phyloP scores from a whole-genome alignment of 2,888 invertebrate genomes.

The Zaprionus obscuricornis region DNA sequence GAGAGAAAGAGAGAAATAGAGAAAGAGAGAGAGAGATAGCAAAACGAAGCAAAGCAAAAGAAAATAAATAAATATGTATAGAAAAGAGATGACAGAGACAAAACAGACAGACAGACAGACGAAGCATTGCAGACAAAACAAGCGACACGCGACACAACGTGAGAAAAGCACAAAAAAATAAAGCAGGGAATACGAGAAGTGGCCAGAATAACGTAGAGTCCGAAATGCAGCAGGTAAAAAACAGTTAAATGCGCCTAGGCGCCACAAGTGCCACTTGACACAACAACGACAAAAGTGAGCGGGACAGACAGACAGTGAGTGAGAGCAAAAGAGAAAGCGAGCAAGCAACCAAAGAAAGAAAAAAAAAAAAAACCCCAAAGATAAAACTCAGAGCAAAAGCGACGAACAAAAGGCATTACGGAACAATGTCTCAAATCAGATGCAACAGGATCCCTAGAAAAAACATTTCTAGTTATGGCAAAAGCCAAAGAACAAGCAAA shows the following conservation, averaged over 20 bases:
- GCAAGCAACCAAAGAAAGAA: not conserved
- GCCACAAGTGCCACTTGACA: conserved; percentile 62
- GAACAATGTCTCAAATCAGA: conserved; percentile 39
- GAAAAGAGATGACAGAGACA: no score
- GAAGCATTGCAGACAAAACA: no score
- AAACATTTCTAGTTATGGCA: conserved; percentile 9
- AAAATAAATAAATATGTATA: no score
- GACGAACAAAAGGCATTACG: no score
- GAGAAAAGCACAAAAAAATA: no score
- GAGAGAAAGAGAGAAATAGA: conserved; percentile 17
- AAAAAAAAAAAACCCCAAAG: no score
- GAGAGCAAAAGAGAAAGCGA: not conserved
- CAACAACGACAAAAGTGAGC: conserved; percentile 17
- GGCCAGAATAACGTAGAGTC: conserved; percentile 10
- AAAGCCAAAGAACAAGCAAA: not conserved
- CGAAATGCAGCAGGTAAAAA: no score
- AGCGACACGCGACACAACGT: no score
- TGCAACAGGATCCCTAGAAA: conserved; percentile 45
- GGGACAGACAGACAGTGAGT: not conserved
- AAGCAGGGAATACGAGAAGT: no score
- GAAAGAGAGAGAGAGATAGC: not conserved
- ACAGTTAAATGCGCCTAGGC: conserved; percentile 16
- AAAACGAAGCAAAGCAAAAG: conserved; percentile 42
- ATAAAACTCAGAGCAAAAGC: no score
- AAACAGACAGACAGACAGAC: no score